Percentiles rank a stretch among this genome's conserved stretches.
phyloP scores from a whole-genome alignment of 2,797 vertebrate genomes.

The Myotis daubentonii region DNA sequence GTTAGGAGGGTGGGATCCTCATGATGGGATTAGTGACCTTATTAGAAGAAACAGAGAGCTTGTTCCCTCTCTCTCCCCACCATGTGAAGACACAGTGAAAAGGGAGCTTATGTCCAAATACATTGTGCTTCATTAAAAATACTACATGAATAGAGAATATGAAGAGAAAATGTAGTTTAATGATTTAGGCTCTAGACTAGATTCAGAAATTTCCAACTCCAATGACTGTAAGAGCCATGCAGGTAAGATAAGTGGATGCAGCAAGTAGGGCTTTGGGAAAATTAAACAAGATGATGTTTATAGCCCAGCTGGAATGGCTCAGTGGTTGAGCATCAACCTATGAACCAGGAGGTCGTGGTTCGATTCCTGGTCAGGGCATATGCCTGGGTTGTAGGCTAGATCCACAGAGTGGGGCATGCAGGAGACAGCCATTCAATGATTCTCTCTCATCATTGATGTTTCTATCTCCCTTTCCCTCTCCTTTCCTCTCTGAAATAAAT shows the following conservation, averaged over 20 bases:
- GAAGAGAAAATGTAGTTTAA: not conserved
- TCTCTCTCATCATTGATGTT: too few relatives aligned
- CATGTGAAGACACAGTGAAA: not conserved
- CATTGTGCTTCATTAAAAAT: not conserved
- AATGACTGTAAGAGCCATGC: not conserved
- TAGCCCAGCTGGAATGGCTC: not conserved
- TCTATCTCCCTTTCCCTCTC: too few relatives aligned
- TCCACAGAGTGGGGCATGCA: too few relatives aligned
- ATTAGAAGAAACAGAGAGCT: not conserved
- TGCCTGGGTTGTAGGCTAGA: too few relatives aligned
- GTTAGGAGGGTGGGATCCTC: not conserved
- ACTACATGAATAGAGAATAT: not conserved
- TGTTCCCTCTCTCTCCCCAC: not conserved
- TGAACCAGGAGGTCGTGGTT: too few relatives aligned
- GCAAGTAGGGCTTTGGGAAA: not conserved
- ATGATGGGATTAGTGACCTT: not conserved
- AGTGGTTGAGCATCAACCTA: too few relatives aligned
- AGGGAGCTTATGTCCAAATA: not conserved
- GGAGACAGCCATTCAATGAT: too few relatives aligned
- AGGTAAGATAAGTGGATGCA: slow-evolving; percentile 8
- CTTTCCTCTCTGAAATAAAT: too few relatives aligned
- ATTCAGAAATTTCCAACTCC: not conserved
- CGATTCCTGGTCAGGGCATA: too few relatives aligned
- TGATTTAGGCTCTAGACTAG: not conserved
- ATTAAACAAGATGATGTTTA: not conserved